These are phyloP conservation scores for Barnardius zonarius DNA, from an alignment of 2,113 vertebrate species.

Conservation along the genomic window DNA sequence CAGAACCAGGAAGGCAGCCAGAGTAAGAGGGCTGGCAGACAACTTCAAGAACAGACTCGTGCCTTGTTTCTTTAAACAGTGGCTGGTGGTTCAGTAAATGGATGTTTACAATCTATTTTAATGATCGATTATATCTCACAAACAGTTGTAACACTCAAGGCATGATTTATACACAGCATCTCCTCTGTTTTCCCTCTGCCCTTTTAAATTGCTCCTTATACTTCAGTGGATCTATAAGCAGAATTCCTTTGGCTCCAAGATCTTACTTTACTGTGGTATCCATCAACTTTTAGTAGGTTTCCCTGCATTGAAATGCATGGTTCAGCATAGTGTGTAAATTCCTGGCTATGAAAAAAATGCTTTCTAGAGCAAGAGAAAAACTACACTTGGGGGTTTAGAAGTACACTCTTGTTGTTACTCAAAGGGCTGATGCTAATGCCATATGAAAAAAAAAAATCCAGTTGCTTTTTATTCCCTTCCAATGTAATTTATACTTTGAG, in stretches of 20 bases:
- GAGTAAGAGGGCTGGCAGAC: not conserved
- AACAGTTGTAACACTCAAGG: not conserved
- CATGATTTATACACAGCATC: not conserved
- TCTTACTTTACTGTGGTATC: not conserved
- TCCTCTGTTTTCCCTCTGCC: conserved; percentile 12
- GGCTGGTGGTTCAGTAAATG: not conserved
- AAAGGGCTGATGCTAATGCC: not conserved
- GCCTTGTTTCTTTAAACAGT: not conserved
- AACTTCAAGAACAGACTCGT: not conserved
- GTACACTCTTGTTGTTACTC: not conserved
- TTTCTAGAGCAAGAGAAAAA: not conserved
- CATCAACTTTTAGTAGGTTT: not conserved
- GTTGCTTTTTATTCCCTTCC: not conserved
- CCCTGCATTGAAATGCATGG: not conserved
- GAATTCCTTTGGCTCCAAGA: not conserved
- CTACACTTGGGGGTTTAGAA: not conserved
- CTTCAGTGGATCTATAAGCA: not conserved
- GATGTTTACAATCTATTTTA: not conserved
- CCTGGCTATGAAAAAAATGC: not conserved
- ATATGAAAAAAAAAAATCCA: not conserved
- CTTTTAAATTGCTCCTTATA: conserved; percentile 5
- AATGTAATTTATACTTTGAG: not conserved
- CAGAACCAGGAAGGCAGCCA: not conserved
- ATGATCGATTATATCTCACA: not conserved
- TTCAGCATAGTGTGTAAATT: not conserved